These are phyloP conservation scores for Busseola fusca DNA, from an alignment of 2,888 invertebrate species.

Conservation along the genomic window DNA sequence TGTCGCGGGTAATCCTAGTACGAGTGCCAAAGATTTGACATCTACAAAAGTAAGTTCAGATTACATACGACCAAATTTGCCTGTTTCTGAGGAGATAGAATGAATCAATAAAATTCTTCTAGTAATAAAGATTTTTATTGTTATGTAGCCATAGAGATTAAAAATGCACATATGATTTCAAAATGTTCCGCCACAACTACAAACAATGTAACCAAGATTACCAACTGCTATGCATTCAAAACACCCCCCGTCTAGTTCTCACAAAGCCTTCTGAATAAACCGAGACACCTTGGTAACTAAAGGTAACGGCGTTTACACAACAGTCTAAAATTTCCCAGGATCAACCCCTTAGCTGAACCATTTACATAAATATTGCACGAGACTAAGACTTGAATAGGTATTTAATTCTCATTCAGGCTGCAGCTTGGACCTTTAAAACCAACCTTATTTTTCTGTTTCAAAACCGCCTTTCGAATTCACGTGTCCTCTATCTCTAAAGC, in stretches of 20 bases:
- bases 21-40: no score
- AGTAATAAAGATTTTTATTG: no score
- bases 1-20: no score
- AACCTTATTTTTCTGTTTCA: slow-evolving; percentile 21
- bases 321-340: slow-evolving; percentile 62
- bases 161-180: background rate
- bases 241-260: slow-evolving; percentile 33
- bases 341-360: slow-evolving; percentile 64
- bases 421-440: slow-evolving; percentile 61
- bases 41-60: no score
- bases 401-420: slow-evolving; percentile 78
- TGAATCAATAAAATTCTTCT: no score
- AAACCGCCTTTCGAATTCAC: background rate
- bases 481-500: slow-evolving; percentile 3
- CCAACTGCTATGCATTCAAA: slow-evolving; percentile 31
- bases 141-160: background rate
- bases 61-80: no score
- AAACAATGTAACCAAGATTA: slow-evolving; percentile 9
- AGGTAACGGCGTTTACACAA: slow-evolving; percentile 55
- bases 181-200: background rate
- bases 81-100: no score
- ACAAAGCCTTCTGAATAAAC: slow-evolving; percentile 48
- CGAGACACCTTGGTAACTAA: slow-evolving; percentile 51
- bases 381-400: slow-evolving; percentile 75
- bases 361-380: slow-evolving; percentile 78